Percentiles rank a stretch among this genome's conserved stretches.
phyloP scores from a whole-genome alignment of 2,797 vertebrate genomes.

The Darevskia mixta region DNA sequence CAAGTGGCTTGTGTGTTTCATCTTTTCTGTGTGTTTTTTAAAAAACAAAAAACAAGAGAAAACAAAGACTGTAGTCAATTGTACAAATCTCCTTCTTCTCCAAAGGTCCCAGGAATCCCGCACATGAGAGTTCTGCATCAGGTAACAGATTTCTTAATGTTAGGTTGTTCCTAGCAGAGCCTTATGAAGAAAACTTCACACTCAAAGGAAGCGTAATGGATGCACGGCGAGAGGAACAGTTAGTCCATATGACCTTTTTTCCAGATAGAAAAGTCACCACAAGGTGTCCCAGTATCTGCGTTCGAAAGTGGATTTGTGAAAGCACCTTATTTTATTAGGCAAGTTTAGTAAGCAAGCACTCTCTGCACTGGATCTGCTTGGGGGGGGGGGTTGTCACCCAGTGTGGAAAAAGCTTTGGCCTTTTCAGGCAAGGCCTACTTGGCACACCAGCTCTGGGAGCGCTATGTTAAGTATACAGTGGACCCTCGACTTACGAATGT shows the following conservation, averaged over 20 bases:
- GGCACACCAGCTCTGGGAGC: no score
- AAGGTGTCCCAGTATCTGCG: background rate
- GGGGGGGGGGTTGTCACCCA: no score
- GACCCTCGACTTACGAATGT: no score
- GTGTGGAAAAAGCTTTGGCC: no score
- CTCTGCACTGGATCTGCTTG: no score
- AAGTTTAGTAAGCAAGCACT: background rate
- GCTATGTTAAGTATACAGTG: no score
- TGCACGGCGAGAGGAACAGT: background rate
- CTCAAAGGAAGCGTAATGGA: background rate
- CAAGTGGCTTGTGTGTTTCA: conserved; percentile 41
- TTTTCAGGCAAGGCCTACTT: no score
- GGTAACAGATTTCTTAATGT: background rate
- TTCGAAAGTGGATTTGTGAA: background rate
- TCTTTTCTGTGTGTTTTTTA: background rate
- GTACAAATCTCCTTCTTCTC: conserved; percentile 47
- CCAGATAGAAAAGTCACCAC: background rate
- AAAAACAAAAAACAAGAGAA: background rate
- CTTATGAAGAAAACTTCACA: conserved; percentile 1
- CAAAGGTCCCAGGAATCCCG: conserved; percentile 34
- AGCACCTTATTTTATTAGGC: background rate
- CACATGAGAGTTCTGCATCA: background rate
- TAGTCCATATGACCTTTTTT: background rate
- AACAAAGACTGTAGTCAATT: conserved; percentile 33
- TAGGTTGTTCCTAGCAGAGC: conserved; percentile 12